Conservation (phyloP, 1,140 invertebrate genomes). For the Psilanteris sp. region DNA sequence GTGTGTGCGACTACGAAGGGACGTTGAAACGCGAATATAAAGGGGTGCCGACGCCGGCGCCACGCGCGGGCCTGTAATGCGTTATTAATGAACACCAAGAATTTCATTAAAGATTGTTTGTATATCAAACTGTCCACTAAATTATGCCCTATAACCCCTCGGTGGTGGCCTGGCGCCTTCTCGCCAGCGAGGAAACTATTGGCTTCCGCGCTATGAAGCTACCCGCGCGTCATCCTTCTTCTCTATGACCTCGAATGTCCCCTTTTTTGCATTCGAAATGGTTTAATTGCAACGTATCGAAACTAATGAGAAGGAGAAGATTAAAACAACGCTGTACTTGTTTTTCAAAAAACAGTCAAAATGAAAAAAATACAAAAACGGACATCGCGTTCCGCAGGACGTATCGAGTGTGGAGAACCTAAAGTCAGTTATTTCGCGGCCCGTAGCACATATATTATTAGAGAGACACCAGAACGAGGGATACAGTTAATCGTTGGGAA, state of each 20-base stretch:
- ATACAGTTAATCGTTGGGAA: conserved; percentile 78
- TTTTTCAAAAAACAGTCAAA: no score
- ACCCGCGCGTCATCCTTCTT: conserved; percentile 50
- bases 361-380: not conserved
- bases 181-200: conserved; percentile 74
- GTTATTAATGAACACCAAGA: conserved; percentile 85
- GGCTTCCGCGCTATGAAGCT: conserved; percentile 59
- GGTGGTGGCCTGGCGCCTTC: conserved; percentile 69
- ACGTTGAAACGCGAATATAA: conserved; percentile 67
- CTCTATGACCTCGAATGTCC: conserved; percentile 27
- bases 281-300: conserved; percentile 28
- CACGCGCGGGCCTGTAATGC: conserved; percentile 80
- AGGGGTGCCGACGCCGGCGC: conserved; percentile 65
- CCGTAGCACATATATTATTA: conserved; percentile 73
- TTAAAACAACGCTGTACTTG: conserved; percentile 8
- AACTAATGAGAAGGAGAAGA: conserved; percentile 1
- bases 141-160: conserved; percentile 81
- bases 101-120: conserved; percentile 86
- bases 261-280: conserved; percentile 16
- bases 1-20: conserved; percentile 57
- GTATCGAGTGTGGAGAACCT: conserved; percentile 27
- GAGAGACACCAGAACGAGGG: conserved; percentile 60
- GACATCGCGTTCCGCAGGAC: not conserved
- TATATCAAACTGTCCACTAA: conserved; percentile 84
- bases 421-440: conserved; percentile 73